Conservation (phyloP, 1,140 invertebrate species). For the Ceratina calcarata region DNA sequence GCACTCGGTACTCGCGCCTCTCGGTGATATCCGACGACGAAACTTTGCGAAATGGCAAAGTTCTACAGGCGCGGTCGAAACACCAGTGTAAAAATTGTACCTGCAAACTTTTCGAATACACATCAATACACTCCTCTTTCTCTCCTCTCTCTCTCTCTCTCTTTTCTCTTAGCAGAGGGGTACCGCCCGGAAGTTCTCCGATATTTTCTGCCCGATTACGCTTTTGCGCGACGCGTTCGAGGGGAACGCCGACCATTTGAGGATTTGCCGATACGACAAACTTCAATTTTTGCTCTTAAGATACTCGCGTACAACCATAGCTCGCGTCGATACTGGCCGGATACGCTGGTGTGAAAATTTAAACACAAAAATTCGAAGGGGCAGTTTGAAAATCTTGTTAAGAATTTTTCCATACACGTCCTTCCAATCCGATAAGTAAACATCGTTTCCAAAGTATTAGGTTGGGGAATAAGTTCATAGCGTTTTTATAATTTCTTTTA, state of each 20-base stretch:
- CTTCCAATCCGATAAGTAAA: too few species aligned
- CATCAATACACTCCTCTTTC: conserved; percentile 13
- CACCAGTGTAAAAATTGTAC: conserved; percentile 39
- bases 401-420: too few species aligned
- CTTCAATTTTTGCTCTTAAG: conserved; percentile 26
- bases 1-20: conserved; percentile 4
- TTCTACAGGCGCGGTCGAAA: neutral
- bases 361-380: neutral
- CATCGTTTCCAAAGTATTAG: too few species aligned
- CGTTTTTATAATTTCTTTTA: too few species aligned
- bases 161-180: too few species aligned
- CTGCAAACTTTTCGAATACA: conserved; percentile 36
- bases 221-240: conserved; percentile 8
- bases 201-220: conserved; percentile 50
- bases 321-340: neutral
- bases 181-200: conserved; percentile 27
- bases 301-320: neutral
- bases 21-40: neutral
- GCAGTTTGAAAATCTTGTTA: neutral
- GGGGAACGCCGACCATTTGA: neutral
- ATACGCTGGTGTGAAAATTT: neutral
- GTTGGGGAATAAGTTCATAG: too few species aligned
- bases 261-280: conserved; percentile 39
- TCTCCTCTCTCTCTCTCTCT: too few species aligned
- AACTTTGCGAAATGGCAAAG: conserved; percentile 27